Evolutionary conservation across 2,888 invertebrate species (phyloP).

Genomic region (Pegoplata infirma): DNA sequence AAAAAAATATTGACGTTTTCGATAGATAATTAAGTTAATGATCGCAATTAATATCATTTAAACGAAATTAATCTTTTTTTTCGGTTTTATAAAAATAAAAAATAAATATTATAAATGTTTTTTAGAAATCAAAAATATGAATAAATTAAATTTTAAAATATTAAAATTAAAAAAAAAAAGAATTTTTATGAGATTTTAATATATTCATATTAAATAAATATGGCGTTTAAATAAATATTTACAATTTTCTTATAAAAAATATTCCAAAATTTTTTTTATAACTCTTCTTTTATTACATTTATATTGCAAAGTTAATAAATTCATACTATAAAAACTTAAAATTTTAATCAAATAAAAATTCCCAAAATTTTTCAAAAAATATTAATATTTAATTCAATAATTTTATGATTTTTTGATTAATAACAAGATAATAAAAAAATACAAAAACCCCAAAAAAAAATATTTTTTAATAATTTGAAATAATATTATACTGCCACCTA

Average conservation of each 20-base stretch:
- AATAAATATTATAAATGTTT: too few relatives aligned
- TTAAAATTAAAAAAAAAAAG: constrained; percentile 24
- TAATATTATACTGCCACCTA: constrained; percentile 34
- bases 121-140: too few relatives aligned
- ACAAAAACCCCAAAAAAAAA: neutral
- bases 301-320: too few relatives aligned
- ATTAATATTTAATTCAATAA: constrained; percentile 32
- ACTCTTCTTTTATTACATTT: too few relatives aligned
- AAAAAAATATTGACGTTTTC: neutral
- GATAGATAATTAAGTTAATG: constrained; percentile 30
- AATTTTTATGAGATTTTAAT: constrained; percentile 7
- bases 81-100: too few relatives aligned
- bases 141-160: constrained; percentile 11
- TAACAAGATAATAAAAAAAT: constrained; percentile 16
- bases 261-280: neutral
- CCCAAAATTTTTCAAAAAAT: neutral
- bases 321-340: neutral
- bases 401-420: constrained; percentile 23
- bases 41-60: neutral
- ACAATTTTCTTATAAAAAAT: too few relatives aligned
- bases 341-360: neutral
- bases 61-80: neutral
- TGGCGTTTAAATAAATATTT: neutral
- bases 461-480: neutral
- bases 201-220: neutral